Conservation (phyloP, 1,140 invertebrate genomes). For the Branchinecta lynchi region DNA sequence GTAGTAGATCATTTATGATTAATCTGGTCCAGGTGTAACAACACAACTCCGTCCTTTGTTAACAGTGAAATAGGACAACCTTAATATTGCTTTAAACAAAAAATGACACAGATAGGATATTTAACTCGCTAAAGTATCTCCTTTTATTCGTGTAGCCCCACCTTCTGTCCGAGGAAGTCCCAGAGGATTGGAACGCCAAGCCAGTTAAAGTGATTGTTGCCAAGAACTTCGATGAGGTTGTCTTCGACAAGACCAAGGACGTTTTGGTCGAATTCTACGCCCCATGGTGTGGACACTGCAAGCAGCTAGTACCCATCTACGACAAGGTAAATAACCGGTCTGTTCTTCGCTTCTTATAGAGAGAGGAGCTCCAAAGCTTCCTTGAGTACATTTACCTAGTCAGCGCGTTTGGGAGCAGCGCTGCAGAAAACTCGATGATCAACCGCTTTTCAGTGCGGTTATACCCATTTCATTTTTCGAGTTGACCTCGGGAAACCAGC, state of each 20-base stretch:
- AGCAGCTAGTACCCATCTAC: constrained; percentile 89
- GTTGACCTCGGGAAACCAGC: too few relatives aligned
- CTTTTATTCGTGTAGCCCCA: constrained; percentile 43
- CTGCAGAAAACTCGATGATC: neutral
- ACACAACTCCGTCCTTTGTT: too few relatives aligned
- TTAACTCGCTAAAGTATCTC: constrained; percentile 21
- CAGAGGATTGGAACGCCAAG: constrained; percentile 91
- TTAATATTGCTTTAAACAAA: too few relatives aligned
- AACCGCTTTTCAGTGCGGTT: neutral
- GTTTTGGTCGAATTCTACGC: constrained; percentile 99
- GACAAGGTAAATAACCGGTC: constrained; percentile 43
- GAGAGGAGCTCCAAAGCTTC: constrained; percentile 17
- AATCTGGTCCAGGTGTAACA: neutral
- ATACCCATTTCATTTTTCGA: neutral
- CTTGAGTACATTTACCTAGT: too few relatives aligned
- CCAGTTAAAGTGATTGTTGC: constrained; percentile 89
- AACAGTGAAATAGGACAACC: too few relatives aligned
- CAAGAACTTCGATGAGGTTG: constrained; percentile 90
- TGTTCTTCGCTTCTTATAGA: constrained; percentile 27
- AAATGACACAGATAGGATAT: neutral
- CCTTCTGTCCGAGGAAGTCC: constrained; percentile 79
- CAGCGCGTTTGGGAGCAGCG: too few relatives aligned
- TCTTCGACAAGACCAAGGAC: constrained; percentile 68
- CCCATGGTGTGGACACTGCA: constrained; percentile 95
- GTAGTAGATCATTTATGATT: neutral